Base-by-base conservation (phyloP, 1,140 invertebrate genomes). In the Drosophila kikkawai region DNA sequence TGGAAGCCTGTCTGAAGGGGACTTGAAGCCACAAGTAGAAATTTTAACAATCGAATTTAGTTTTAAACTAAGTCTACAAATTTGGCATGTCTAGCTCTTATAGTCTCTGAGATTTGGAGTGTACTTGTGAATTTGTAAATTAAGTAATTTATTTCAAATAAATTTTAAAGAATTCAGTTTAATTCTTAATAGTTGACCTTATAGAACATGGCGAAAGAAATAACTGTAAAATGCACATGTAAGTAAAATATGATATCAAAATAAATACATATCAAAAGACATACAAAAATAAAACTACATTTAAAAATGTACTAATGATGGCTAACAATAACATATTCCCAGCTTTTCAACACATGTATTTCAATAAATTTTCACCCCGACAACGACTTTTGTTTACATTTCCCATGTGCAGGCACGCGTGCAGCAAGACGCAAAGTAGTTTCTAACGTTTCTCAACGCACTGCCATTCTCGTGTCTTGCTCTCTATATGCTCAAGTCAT, bases 401-500 rank as follows among this genome's bases (percentile, higher is more conserved):
- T 63, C 19, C 42, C 57, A 64, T 37, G 44, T 71, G 50, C 63
- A 68, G 36, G 50, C 50, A 68, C 50, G 50, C 68, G 36, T 71
- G 65, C 37, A 37, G 63, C 36, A 34, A 71, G 3, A 4, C 44
- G 7, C 12, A 48, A 60, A 48, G 6, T 60, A 34, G 41, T 48
- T 22, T 34, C 17, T 48, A 36, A 36, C 29, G 41, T 34, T 48
- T 32, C 32, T 34, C 41, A 59, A 59, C 17, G n/a, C 51, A 22
- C 51, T 26, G 26, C 26, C 44, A 39, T 56, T 15, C 41, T 51
- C 48, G 48, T 51, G 48, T 34, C 29, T 36, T 19, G 19, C 29
- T 19, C 50, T 56, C 26, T 66, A 19, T 63, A 26, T 70, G 47
- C 55, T 64, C 41, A 57, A 85, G 69, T 73, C 58, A 82, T 86